Percentiles rank a stretch among this genome's conserved stretches.
phyloP scores from a whole-genome alignment of 2,888 invertebrate species.

The Agrotis exclamationis region DNA sequence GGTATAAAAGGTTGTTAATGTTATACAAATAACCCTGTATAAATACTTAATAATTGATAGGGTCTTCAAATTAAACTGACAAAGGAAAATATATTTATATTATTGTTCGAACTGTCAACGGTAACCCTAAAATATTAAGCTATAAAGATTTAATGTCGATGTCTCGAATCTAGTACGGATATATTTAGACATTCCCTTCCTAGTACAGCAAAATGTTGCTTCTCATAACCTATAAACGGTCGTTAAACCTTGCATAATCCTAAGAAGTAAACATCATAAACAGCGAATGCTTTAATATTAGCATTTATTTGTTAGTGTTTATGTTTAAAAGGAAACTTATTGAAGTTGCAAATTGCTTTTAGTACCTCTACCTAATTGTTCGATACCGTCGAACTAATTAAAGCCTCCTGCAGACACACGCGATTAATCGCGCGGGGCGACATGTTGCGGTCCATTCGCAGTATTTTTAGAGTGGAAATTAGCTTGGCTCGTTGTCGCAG shows the following conservation, averaged over 20 bases:
- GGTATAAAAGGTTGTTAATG: too few relatives aligned
- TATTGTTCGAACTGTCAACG: neutral
- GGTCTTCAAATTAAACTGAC: neutral
- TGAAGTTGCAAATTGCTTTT: constrained; percentile 19
- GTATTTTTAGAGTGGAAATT: too few relatives aligned
- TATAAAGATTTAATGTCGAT: constrained; percentile 40
- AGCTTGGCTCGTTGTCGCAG: too few relatives aligned
- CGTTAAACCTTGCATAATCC: constrained; percentile 71
- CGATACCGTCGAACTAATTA: too few relatives aligned
- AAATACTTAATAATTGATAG: too few relatives aligned
- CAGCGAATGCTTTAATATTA: constrained; percentile 29
- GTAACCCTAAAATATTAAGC: constrained; percentile 35
- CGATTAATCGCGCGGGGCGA: too few relatives aligned
- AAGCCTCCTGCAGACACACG: too few relatives aligned
- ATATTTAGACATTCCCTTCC: constrained; percentile 76
- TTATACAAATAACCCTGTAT: too few relatives aligned
- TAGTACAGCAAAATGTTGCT: constrained; percentile 69
- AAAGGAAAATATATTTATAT: too few relatives aligned
- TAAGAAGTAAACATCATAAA: constrained; percentile 54
- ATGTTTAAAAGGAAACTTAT: constrained; percentile 23
- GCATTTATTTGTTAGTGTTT: constrained; percentile 23
- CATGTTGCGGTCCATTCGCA: too few relatives aligned
- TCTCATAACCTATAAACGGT: constrained; percentile 69
- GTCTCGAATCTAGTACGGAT: constrained; percentile 74
- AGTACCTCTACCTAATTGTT: neutral